A percentile compares a stretch with the other conserved stretches of the same genome.
phyloP scores from a whole-genome alignment of 2,113 vertebrate genomes.

The Hippocampus abdominalis region DNA sequence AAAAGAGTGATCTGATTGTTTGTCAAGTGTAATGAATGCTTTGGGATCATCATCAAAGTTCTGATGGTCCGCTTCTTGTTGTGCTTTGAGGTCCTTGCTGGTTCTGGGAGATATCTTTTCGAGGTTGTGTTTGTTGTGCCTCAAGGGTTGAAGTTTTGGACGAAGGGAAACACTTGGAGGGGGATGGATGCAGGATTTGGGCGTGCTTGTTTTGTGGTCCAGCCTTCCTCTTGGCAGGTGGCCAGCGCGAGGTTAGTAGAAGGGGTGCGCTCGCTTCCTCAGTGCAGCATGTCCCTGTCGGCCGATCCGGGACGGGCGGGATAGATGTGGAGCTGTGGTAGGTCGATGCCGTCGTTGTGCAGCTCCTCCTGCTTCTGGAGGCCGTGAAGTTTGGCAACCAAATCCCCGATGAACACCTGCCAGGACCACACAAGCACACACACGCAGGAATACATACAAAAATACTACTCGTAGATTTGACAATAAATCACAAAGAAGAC shows the following conservation, averaged over 20 bases:
- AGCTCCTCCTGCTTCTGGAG: constrained; percentile 78
- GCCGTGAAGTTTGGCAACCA: constrained; percentile 71
- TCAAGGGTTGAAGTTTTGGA: neutral
- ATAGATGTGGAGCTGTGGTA: constrained; percentile 57
- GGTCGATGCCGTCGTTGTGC: constrained; percentile 63
- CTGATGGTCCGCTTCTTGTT: neutral
- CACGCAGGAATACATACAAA: neutral
- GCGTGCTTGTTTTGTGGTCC: constrained; percentile 1
- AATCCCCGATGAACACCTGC: constrained; percentile 73
- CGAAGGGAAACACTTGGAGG: neutral
- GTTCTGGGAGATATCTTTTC: neutral
- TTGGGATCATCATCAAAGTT: neutral
- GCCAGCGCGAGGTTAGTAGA: neutral
- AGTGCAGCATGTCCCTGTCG: constrained; percentile 51
- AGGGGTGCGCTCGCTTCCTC: constrained; percentile 8
- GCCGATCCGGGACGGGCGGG: constrained; percentile 30
- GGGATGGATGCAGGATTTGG: neutral
- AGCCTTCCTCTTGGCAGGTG: neutral
- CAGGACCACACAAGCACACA: neutral
- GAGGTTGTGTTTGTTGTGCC: neutral
- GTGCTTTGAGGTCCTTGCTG: neutral
- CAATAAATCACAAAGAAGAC: no score
- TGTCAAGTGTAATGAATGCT: neutral
- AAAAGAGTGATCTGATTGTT: neutral
- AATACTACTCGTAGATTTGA: no score